Conservation (phyloP, 2,888 invertebrate species). For the Phengaris arion region DNA sequence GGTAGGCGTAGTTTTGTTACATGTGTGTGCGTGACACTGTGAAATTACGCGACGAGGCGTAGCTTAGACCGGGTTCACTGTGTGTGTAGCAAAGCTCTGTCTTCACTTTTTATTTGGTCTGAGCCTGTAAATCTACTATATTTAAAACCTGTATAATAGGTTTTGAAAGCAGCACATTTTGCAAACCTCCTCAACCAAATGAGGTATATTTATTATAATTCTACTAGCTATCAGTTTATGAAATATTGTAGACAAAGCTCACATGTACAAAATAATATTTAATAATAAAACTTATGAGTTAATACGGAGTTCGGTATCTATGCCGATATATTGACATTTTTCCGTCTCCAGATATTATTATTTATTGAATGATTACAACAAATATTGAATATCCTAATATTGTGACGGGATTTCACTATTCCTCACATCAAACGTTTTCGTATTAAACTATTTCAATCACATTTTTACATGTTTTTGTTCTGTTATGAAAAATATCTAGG, state of each 20-base stretch:
- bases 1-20: too few relatives aligned
- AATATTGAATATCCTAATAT: conserved; percentile 41
- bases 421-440: background rate
- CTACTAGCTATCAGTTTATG: too few relatives aligned
- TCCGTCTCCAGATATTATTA: conserved; percentile 37
- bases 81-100: too few relatives aligned
- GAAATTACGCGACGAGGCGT: too few relatives aligned
- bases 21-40: too few relatives aligned
- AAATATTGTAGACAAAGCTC: background rate
- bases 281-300: background rate
- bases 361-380: conserved; percentile 41
- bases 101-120: too few relatives aligned
- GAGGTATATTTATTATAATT: too few relatives aligned
- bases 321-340: conserved; percentile 40
- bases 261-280: background rate
- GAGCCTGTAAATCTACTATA: too few relatives aligned
- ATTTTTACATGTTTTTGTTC: background rate
- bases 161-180: too few relatives aligned
- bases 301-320: background rate
- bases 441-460: background rate
- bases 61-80: too few relatives aligned
- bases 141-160: too few relatives aligned
- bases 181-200: too few relatives aligned
- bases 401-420: conserved; percentile 30
- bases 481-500: background rate